Evolutionary conservation across 2,888 invertebrate species (phyloP), one percentile per base, ranked within the genome.

Genomic region (Gordius sp.): DNA sequence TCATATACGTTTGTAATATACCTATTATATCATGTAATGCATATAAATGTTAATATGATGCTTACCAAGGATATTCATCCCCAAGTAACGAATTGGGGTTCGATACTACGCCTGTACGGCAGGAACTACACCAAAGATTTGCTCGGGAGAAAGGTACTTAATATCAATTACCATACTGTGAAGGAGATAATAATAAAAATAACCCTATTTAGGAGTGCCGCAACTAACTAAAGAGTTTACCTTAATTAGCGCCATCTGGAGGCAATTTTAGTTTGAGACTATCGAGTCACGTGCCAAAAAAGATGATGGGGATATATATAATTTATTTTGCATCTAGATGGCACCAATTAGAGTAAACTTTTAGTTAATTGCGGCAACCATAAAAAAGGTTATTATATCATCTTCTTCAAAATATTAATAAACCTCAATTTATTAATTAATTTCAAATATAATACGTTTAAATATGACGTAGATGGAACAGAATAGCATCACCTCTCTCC

Each of bases 1-100:
- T n/a, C n/a, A n/a, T n/a, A n/a, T n/a, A n/a, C n/a, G n/a, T n/a
- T n/a, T n/a, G n/a, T n/a, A n/a, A n/a, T n/a, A n/a, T n/a, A n/a
- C n/a, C n/a, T n/a, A n/a, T n/a, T n/a, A n/a, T 55, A n/a, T 56
- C 25, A 18, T 58, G 58, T 47, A 20, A n/a, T n/a, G n/a, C n/a
- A n/a, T n/a, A n/a, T n/a, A n/a, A n/a, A n/a, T n/a, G n/a, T 60
- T 41, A 60, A 58, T 65, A 66, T 1, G 70, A n/a, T n/a, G n/a
- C n/a, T 8, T 33, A n/a, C 39, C 39, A 8, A 83, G 78, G 77
- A 79, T 57, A 73, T 97, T 27, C 93, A 93, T 73, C 91, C 93
- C 0, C 84, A 89, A 67, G 81, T 93, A 57, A 78, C 77, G 26
- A 84, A 81, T 1, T 91, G 91, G 86, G 91, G 91, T 57, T 85